phyloP scores from a whole-genome alignment of 2,113 vertebrate species.

The Semicossyphus pulcher region DNA sequence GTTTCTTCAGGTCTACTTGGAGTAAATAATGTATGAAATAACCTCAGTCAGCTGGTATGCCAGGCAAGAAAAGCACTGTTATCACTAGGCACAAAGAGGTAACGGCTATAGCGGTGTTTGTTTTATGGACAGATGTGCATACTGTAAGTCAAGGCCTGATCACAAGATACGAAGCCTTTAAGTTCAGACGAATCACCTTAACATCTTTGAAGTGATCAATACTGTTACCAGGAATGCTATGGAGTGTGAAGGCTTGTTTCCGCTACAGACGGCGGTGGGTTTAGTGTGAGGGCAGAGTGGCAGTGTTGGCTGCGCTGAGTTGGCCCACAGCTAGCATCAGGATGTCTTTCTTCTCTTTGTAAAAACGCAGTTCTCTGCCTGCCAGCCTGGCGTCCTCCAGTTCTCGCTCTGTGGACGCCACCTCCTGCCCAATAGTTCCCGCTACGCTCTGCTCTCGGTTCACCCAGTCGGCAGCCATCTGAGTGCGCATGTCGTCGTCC shows the following conservation, averaged over 20 bases:
- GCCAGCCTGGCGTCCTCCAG: constrained; percentile 95
- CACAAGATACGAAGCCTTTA: constrained; percentile 40
- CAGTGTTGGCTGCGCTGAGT: constrained; percentile 84
- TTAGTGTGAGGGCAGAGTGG: constrained; percentile 84
- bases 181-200: constrained; percentile 16
- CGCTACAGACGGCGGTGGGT: background rate
- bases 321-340: constrained; percentile 94
- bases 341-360: constrained; percentile 99
- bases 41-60: constrained; percentile 38
- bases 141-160: constrained; percentile 56
- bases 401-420: constrained; percentile 91
- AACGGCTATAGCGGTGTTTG: constrained; percentile 55
- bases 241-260: constrained; percentile 37
- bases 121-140: constrained; percentile 38
- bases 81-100: constrained; percentile 74
- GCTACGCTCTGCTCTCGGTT: constrained; percentile 92
- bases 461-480: constrained; percentile 98
- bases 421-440: constrained; percentile 87
- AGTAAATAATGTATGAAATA: constrained; percentile 19
- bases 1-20: constrained; percentile 23
- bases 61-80: constrained; percentile 41
- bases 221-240: constrained; percentile 59
- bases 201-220: constrained; percentile 31
- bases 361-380: constrained; percentile 94
- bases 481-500: constrained; percentile 95